Evolutionary conservation across 2,113 vertebrate species (phyloP), one percentile per base, ranked within the genome.

Genomic region (Antechinus flavipes): DNA sequence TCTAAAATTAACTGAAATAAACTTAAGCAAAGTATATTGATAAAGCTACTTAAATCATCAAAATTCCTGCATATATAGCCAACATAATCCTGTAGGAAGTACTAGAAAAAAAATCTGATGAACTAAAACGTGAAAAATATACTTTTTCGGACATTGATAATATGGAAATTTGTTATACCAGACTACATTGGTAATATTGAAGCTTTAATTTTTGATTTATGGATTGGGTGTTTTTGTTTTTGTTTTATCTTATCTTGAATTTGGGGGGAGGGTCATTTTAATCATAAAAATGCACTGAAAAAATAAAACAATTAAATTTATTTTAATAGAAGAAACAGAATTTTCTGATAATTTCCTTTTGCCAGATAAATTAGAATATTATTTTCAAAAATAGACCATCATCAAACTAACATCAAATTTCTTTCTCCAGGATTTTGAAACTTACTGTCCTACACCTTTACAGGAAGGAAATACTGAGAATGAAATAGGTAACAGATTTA

Each of bases 361-460:
- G 68, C 5, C 19, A 84, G 68, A 7, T 42, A 42, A 84, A 84
- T 42, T 84, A 42, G 68, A 84, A 84, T 42, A 26, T 22, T 84
- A 42, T 84, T 84, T 84, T 42, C 68, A 84, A 42, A 84, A 84
- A 84, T 42, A 84, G 19, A 84, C 61, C n/a, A 35, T 42, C 35
- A 49, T 49, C 49, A 49, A 49, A 23, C 68, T 84, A 42, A 84
- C 2, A 8, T 84, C 22, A 84, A 84, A 84, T 84, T 76, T 84
- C 23, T 94, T 9, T 47, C 55, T 93, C 25, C 97, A 99, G 99
- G 98, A 96, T 76, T 99, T 99, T 97, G 98, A 99, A 84, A 98
- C 98, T 24, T 97, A 98, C 50, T 95, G 91, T 91, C 97, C 98
- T 16, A 98, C 61, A 95, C 97, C 98, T 91, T 92, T 98, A 54